A percentile compares a stretch with the other conserved stretches of the same genome.
Evolutionary conservation across 2,888 invertebrate genomes (phyloP).

Genomic region (Drosophila longiperda): DNA sequence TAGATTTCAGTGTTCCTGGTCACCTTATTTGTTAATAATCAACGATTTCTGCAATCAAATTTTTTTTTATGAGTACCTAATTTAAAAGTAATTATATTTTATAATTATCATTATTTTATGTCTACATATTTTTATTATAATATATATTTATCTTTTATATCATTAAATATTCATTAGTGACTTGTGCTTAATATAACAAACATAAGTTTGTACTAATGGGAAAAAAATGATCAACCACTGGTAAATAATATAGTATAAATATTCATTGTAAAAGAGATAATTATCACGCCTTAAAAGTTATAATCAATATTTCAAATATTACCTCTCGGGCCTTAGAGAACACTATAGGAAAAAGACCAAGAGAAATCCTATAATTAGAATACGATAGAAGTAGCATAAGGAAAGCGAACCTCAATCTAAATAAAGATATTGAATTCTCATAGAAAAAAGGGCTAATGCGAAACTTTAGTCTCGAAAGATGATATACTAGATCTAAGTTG

Average conservation of each 20-base stretch:
- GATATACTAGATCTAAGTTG: not conserved
- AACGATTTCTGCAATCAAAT: not conserved
- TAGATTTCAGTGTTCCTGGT: not conserved
- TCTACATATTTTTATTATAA: too few relatives aligned
- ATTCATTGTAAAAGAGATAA: not conserved
- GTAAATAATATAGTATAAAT: not conserved
- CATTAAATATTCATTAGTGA: not conserved
- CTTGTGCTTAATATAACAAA: not conserved
- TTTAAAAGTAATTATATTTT: not conserved
- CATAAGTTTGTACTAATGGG: not conserved
- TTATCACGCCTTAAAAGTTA: not conserved
- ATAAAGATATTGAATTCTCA: not conserved
- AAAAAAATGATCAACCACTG: not conserved
- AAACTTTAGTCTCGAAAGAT: not conserved
- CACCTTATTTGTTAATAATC: not conserved
- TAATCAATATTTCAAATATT: not conserved
- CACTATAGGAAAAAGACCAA: not conserved
- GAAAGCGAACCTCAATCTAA: not conserved
- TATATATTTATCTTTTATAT: too few relatives aligned
- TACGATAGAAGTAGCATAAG: not conserved
- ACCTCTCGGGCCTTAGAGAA: not conserved
- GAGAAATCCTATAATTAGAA: not conserved
- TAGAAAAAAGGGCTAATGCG: not conserved
- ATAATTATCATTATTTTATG: too few relatives aligned
- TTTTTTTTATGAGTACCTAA: not conserved